Evolutionary conservation across 2,888 invertebrate genomes (phyloP), one percentile per base, ranked within the genome.

Genomic region (Pilophorus perplexus): DNA sequence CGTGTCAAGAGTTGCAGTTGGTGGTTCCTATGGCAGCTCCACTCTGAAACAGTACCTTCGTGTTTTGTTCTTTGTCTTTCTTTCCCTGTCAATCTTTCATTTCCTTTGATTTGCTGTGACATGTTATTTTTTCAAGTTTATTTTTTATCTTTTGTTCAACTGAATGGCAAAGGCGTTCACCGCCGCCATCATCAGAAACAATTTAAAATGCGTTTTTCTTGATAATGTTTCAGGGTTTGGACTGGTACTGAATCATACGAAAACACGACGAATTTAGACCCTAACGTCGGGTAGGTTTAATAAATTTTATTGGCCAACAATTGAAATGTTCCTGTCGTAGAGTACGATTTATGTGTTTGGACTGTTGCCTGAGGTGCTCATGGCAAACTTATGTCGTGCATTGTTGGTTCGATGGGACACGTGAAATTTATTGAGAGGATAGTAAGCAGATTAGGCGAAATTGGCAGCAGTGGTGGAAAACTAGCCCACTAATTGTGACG

Each of bases 201-300:
- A 55, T 55, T 55, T 37, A 37, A 55, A 55, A 38, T 55, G 40
- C 22, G 8, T 18, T 38, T 55, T 55, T 38, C 38, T 55, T 55
- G 38, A 55, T 38, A 55, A 55, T 55, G 55, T 55, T 55, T 55
- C 55, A 55, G 55, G 55, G 55, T 55, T 28, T 55, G 55, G 55
- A 55, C 22, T 55, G 55, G 55, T 55, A 55, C 55, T 38, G 55
- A 55, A 55, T 55, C 55, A 37, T 55, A 55, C 38, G 55, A 55
- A 38, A 55, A 55, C 55, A 38, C 38, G 38, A 55, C 37, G 38
- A 55, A 38, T 55, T 38, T 55, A 38, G 55, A 55, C 18, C 55
- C 55, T 38, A 55, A 55, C 38, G 23, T 55, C 40, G 55, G 55
- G 55, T 55, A 55, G 55, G 55, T 55, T 25, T 14, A 22, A 38